Evolutionary conservation across 2,888 invertebrate species (phyloP).

Genomic region (Belgica antarctica): DNA sequence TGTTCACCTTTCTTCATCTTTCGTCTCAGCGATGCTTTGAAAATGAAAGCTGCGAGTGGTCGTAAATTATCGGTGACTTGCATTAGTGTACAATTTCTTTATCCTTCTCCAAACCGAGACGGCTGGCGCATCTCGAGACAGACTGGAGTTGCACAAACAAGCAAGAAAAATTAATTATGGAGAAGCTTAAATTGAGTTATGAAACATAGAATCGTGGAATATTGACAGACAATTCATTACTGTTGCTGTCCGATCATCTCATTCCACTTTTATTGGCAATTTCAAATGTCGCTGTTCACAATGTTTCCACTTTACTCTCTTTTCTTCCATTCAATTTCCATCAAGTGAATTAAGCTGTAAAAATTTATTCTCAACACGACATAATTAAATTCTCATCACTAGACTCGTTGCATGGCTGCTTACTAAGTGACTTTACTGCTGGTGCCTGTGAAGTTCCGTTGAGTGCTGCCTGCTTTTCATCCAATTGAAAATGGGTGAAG

Average conservation of each 20-base stretch:
- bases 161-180: slow-evolving; percentile 7
- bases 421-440: too few relatives aligned
- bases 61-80: background rate
- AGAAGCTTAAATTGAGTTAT: background rate
- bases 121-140: background rate
- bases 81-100: background rate
- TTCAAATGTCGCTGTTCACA: background rate
- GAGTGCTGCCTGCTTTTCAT: too few relatives aligned
- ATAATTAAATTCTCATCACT: background rate
- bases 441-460: too few relatives aligned
- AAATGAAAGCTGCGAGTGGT: slow-evolving; percentile 19
- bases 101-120: too few relatives aligned
- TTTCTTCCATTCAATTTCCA: background rate
- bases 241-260: background rate
- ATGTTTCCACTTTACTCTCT: background rate
- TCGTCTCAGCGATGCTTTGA: background rate
- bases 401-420: background rate
- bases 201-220: background rate
- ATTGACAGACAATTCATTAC: background rate
- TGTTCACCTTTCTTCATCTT: background rate
- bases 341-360: background rate
- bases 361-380: background rate
- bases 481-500: too few relatives aligned
- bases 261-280: background rate
- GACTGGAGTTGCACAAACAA: background rate